Conservation (phyloP, 2,113 vertebrate genomes). For the Hystrix brachyura region DNA sequence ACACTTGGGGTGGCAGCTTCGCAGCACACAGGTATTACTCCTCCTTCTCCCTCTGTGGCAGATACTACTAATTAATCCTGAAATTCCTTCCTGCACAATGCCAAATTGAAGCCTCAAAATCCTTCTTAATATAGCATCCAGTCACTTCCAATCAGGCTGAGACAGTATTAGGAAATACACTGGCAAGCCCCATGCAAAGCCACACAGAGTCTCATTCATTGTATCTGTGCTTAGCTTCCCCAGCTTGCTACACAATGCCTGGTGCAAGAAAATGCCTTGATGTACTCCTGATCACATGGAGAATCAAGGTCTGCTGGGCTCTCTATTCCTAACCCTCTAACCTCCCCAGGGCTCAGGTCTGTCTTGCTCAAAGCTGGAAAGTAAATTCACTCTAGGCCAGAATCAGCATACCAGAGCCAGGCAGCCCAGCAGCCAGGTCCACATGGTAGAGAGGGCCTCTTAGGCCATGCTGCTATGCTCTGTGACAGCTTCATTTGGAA, state of each 20-base stretch:
- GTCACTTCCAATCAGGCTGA: neutral
- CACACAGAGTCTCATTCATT: neutral
- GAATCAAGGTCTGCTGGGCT: neutral
- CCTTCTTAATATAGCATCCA: neutral
- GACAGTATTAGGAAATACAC: neutral
- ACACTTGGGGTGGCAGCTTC: neutral
- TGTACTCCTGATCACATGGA: neutral
- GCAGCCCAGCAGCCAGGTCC: neutral
- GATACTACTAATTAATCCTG: neutral
- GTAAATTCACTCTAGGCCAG: neutral
- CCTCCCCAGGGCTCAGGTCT: neutral
- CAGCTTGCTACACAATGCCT: neutral
- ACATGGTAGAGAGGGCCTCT: neutral
- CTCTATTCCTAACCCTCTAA: neutral
- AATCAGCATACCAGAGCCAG: neutral
- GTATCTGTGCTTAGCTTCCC: neutral
- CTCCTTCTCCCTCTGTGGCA: neutral
- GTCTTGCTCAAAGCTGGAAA: neutral
- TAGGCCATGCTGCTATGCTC: neutral
- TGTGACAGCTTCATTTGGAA: neutral
- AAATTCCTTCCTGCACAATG: neutral
- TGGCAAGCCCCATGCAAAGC: neutral
- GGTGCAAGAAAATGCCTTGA: neutral
- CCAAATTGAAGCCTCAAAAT: neutral
- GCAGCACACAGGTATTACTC: accelerated